phyloP scores from a whole-genome alignment of 2,797 vertebrate genomes.

The Synanceia verrucosa region DNA sequence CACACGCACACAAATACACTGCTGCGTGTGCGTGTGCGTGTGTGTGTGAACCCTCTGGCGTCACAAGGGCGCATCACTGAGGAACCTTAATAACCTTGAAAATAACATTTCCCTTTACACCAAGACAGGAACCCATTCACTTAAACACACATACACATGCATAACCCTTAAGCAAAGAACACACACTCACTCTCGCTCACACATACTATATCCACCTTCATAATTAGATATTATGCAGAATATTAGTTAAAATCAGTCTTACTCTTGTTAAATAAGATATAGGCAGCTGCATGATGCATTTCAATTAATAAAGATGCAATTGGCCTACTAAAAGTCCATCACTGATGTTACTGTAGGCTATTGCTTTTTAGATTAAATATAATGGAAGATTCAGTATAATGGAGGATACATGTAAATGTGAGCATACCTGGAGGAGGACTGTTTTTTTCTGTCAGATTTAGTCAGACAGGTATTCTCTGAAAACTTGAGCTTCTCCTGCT shows the following conservation, averaged over 20 bases:
- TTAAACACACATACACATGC: neutral
- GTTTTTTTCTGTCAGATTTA: neutral
- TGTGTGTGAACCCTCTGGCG: constrained; percentile 29
- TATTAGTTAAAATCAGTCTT: neutral
- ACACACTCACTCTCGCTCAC: too few relatives aligned
- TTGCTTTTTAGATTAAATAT: constrained; percentile 4
- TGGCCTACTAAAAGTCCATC: neutral
- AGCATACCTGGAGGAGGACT: neutral
- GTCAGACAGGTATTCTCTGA: neutral
- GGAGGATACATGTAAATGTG: neutral
- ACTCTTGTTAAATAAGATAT: neutral
- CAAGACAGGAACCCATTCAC: constrained; percentile 1
- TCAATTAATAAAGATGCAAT: constrained; percentile 1
- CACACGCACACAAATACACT: neutral
- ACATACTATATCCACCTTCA: neutral
- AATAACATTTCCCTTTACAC: constrained; percentile 30
- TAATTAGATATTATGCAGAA: neutral
- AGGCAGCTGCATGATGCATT: neutral
- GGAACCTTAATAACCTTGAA: constrained; percentile 73
- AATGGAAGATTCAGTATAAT: neutral
- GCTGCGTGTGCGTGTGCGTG: neutral
- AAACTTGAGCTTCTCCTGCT: neutral
- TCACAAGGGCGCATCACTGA: constrained; percentile 39
- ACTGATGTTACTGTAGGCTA: neutral
- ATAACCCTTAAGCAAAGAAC: neutral